Conservation (phyloP, 2,113 vertebrate genomes). For the Cinclus cinclus region DNA sequence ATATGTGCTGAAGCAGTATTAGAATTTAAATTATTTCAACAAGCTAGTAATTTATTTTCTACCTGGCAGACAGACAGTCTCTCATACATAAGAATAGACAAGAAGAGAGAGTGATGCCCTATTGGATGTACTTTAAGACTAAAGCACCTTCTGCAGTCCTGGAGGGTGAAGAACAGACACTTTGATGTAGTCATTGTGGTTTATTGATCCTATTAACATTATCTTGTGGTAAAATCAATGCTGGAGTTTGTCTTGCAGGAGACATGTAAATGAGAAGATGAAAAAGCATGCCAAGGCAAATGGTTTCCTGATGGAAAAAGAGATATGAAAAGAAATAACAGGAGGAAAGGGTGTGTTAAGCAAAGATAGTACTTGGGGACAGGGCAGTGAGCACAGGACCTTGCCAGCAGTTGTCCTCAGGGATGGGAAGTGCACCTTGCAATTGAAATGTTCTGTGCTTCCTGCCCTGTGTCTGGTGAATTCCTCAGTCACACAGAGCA, state of each 20-base stretch:
- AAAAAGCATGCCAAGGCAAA: conserved; percentile 65
- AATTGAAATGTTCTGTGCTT: neutral
- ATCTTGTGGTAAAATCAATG: conserved; percentile 76
- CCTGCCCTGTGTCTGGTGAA: neutral
- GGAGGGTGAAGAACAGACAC: conserved; percentile 55
- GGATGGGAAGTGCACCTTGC: neutral
- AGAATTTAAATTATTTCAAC: conserved; percentile 55
- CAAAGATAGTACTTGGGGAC: neutral
- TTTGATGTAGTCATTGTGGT: conserved; percentile 66
- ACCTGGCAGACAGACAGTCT: conserved; percentile 32
- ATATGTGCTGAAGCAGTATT: conserved; percentile 60
- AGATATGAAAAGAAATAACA: conserved; percentile 20
- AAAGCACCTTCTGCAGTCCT: conserved; percentile 34
- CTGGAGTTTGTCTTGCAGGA: conserved; percentile 70
- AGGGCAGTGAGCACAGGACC: neutral
- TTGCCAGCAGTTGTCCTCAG: neutral
- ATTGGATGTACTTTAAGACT: neutral
- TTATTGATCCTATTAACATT: conserved; percentile 83
- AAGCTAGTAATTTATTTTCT: conserved; percentile 50
- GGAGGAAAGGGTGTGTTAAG: neutral
- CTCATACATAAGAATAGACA: neutral
- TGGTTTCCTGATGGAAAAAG: conserved; percentile 63
- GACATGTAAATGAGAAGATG: conserved; percentile 71
- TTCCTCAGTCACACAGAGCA: neutral
- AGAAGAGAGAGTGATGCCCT: neutral